Conservation (phyloP, 2,888 invertebrate genomes). For the Nephrocerus scutellatus region DNA sequence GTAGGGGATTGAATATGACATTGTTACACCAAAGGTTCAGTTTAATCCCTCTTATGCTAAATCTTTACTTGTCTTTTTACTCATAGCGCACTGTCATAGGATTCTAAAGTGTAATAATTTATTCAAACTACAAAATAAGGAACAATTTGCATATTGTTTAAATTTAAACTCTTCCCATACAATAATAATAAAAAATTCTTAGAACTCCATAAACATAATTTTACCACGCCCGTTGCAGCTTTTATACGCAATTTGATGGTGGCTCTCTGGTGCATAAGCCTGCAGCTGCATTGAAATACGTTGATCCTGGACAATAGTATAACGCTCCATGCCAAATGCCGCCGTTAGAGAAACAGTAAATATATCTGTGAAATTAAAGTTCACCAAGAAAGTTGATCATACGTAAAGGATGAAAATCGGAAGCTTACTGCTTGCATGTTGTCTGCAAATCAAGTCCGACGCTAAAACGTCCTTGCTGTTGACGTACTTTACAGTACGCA, state of each 20-base stretch:
- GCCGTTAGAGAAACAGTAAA: conserved; percentile 25
- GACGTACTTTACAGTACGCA: conserved; percentile 25
- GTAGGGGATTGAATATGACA: no score
- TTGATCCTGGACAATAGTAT: conserved; percentile 30
- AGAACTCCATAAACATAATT: no score
- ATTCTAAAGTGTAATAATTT: no score
- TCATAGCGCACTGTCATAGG: no score
- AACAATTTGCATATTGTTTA: no score
- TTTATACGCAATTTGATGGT: conserved; percentile 27
- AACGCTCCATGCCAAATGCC: conserved; percentile 29
- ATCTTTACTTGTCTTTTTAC: no score
- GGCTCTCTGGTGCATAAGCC: conserved; percentile 19
- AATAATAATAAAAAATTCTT: no score
- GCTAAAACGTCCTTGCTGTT: conserved; percentile 22
- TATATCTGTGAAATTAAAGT: conserved; percentile 22
- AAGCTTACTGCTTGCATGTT: conserved; percentile 32
- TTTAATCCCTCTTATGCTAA: no score
- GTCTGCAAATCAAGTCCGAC: conserved; percentile 27
- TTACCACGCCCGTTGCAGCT: conserved; percentile 9
- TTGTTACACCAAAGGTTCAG: no score
- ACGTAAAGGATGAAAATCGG: background rate
- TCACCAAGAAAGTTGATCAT: background rate
- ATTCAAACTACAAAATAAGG: no score
- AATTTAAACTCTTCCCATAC: no score
- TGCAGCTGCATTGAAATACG: conserved; percentile 25